phyloP scores from a whole-genome alignment of 2,888 invertebrate genomes.

The Watsonalla cultraria region DNA sequence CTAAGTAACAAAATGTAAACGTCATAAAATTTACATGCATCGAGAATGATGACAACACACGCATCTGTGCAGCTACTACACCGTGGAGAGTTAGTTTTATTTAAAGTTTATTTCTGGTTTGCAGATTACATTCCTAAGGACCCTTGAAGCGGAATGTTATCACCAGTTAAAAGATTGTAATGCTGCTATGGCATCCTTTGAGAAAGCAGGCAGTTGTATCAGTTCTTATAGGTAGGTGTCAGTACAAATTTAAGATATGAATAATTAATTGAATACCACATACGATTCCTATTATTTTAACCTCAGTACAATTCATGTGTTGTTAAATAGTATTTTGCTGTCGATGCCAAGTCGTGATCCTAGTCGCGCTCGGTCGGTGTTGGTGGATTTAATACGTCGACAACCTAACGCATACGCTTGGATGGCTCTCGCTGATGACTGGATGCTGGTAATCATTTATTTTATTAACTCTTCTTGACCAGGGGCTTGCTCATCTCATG shows the following conservation, averaged over 20 bases:
- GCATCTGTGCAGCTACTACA: neutral
- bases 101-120: neutral
- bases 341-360: conserved; percentile 40
- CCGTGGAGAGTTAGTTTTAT: too few species aligned
- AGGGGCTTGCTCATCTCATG: too few species aligned
- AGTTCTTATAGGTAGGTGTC: conserved; percentile 41
- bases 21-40: too few species aligned
- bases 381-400: conserved; percentile 52
- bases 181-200: conserved; percentile 36
- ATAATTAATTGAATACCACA: neutral
- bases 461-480: neutral
- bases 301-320: neutral
- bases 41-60: neutral
- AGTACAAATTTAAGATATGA: too few species aligned
- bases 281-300: neutral
- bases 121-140: conserved; percentile 50
- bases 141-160: conserved; percentile 57
- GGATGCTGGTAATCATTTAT: conserved; percentile 37
- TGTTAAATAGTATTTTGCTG: conserved; percentile 38
- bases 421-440: conserved; percentile 59
- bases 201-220: conserved; percentile 34
- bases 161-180: conserved; percentile 36
- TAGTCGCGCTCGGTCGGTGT: conserved; percentile 29
- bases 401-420: conserved; percentile 63
- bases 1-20: too few species aligned